Evolutionary conservation across 92 coral and sea anemone genomes (phyloP).

Genomic region (Heteractis magnifica): DNA sequence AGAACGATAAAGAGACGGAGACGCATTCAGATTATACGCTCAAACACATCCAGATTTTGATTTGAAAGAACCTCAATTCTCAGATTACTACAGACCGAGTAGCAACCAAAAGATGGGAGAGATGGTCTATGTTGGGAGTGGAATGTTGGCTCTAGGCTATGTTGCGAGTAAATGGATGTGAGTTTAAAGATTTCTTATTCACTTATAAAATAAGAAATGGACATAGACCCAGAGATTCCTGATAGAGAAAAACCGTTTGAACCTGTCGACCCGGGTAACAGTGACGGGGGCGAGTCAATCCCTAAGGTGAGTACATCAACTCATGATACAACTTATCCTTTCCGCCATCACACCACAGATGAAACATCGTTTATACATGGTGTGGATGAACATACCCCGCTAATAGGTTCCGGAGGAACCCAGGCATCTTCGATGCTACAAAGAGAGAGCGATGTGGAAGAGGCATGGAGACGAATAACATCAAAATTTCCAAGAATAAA

Average conservation of each 20-base stretch:
- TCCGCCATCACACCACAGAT: conserved; percentile 26
- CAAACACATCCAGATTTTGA: conserved; percentile 39
- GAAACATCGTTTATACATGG: conserved; percentile 38
- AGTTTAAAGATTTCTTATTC: conserved; percentile 32
- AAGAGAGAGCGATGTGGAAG: too few relatives aligned
- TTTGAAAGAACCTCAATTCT: conserved; percentile 32
- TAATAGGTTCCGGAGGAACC: too few relatives aligned
- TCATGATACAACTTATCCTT: conserved; percentile 29
- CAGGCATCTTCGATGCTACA: too few relatives aligned
- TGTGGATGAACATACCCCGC: conserved; percentile 17
- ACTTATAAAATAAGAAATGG: conserved; percentile 22
- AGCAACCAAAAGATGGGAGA: conserved; percentile 40
- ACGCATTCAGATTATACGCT: conserved; percentile 44
- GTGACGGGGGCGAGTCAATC: conserved; percentile 20
- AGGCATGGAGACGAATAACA: too few relatives aligned
- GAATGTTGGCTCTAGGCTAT: conserved; percentile 31
- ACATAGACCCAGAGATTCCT: not conserved
- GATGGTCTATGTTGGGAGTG: conserved; percentile 45
- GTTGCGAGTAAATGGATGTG: conserved; percentile 24
- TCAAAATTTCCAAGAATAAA: too few relatives aligned
- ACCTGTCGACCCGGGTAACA: conserved; percentile 17
- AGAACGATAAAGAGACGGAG: conserved; percentile 41
- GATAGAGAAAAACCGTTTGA: conserved; percentile 25
- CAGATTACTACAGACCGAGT: conserved; percentile 42
- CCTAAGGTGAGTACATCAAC: conserved; percentile 27